These are phyloP conservation scores for Pseudomyrmex flavicornis DNA, from an alignment of 1,140 invertebrate species.

Conservation along the genomic window DNA sequence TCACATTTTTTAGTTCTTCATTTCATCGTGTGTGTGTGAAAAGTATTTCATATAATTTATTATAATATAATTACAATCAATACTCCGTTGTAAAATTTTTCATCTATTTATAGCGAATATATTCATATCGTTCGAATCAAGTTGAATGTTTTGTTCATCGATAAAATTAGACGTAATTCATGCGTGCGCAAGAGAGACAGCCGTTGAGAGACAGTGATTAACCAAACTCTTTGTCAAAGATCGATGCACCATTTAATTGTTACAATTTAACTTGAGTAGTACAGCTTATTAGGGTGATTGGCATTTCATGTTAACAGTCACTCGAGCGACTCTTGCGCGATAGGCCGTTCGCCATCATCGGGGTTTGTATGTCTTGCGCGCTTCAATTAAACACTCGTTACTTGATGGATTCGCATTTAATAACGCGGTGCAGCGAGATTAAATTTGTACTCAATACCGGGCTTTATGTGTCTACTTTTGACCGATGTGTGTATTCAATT, in stretches of 20 bases:
- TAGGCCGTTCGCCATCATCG: not conserved
- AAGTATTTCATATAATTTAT: constrained; percentile 35
- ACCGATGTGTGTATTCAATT: constrained; percentile 49
- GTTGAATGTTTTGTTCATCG: not conserved
- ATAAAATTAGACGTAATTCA: not conserved
- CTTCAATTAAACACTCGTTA: constrained; percentile 57
- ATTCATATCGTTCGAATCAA: not conserved
- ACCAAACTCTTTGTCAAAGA: not conserved
- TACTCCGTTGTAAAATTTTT: not conserved
- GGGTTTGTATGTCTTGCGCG: constrained; percentile 47
- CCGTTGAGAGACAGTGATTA: too few species aligned
- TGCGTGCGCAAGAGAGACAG: not conserved
- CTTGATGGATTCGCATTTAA: constrained; percentile 58
- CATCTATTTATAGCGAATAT: not conserved
- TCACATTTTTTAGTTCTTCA: not conserved
- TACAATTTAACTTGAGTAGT: constrained; percentile 4
- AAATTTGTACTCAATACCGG: constrained; percentile 56
- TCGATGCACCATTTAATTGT: not conserved
- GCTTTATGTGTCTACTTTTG: constrained; percentile 51
- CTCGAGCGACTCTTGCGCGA: not conserved
- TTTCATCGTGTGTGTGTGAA: too few species aligned
- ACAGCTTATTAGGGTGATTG: constrained; percentile 41
- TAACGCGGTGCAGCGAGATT: constrained; percentile 45
- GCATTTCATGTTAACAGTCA: constrained; percentile 35
- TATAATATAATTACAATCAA: constrained; percentile 20